Percentiles rank a stretch among this genome's conserved stretches.
Conservation (phyloP, 2,888 invertebrate species). For the Camponotus fellah region DNA sequence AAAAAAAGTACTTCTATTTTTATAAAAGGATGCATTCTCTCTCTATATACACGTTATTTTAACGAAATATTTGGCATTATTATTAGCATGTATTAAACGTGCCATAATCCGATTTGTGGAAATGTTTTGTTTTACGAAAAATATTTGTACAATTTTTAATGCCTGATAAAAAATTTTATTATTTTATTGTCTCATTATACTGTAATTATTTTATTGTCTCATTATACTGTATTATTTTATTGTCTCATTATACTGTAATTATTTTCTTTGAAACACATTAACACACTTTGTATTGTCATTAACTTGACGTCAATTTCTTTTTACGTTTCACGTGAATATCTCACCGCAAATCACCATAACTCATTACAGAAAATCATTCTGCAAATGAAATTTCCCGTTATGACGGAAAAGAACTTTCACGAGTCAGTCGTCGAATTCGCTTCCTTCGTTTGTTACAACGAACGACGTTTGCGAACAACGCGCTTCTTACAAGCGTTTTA, state of each 20-base stretch:
- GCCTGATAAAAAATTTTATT: neutral
- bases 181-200: neutral
- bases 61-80: slow-evolving; percentile 25
- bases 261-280: neutral
- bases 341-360: slow-evolving; percentile 6
- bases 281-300: neutral
- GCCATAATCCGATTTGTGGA: neutral
- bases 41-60: slow-evolving; percentile 5
- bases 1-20: slow-evolving; percentile 29
- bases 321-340: neutral
- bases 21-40: slow-evolving; percentile 22
- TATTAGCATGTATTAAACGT: neutral
- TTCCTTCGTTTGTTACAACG: slow-evolving; percentile 25
- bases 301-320: neutral
- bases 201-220: neutral
- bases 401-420: slow-evolving; percentile 16
- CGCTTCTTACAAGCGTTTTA: slow-evolving; percentile 30
- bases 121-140: neutral
- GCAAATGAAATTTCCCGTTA: neutral
- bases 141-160: neutral
- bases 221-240: neutral
- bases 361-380: slow-evolving; percentile 24
- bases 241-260: neutral
- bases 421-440: slow-evolving; percentile 35
- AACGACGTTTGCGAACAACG: neutral